Base-by-base conservation (phyloP, 2,797 vertebrate genomes). In the Bucorvus abyssinicus region DNA sequence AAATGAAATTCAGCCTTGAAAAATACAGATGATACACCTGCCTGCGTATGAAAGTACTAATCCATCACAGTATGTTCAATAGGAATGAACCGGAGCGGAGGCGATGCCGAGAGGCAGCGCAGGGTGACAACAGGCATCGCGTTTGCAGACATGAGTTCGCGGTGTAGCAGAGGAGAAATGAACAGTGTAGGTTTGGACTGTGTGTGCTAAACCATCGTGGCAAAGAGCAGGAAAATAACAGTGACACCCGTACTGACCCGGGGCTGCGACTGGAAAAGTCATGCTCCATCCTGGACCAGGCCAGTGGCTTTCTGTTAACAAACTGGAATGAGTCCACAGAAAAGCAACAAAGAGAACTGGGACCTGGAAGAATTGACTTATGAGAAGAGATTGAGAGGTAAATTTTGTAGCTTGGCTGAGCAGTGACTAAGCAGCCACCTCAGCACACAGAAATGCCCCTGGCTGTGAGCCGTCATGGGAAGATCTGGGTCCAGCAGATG, bases 1-100 rank as follows among this genome's bases (percentile, higher is more conserved):
- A 78, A 77, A 85, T 70, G 56, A 87, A 86, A 87, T 77, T 67
- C 81, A 55, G 73, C 74, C 44, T 84, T 80, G 92, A 89, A 84
- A 84, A 89, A 63, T 86, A 69, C 64, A 87, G 84, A 47, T 90
- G 56, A 65, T 84, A 12, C 9, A 86, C 52, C 52, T 89, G 60
- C 70, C 74, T 59, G 81, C 1, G 5, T 84, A 13, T 59, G 81
- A 63, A 87, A 81, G 69, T 63, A 63, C 76, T 81, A 50, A 87
- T 87, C 74, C 61, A 59, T 94, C 92, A 55, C 49, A 24, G 59
- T 34, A 11, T 18, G 20, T 76, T 84, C 81, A 56, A 6, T 8
- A n/a, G 71, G 56, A 30, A 65, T 21, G 74, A 50, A 42, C 38
- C 44, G 8, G 69, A 44, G 52, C 1, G 0, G 74, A 22, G 59